Conservation (phyloP, 2,888 invertebrate species). For the Drepanosiphum platanoidis region DNA sequence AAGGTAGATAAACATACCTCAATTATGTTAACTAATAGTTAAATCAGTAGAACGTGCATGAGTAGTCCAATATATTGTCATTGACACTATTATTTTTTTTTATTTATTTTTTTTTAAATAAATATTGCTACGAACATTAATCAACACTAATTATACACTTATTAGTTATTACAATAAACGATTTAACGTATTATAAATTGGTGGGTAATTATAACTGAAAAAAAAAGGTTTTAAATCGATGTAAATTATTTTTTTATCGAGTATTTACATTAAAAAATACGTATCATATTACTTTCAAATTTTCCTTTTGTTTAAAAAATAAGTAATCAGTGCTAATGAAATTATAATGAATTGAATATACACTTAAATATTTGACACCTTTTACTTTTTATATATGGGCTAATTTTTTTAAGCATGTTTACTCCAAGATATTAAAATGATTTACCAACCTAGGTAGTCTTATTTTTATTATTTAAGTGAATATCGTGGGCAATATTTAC, state of each 20-base stretch:
- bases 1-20: background rate
- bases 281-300: background rate
- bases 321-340: too few species aligned
- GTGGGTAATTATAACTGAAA: background rate
- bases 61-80: constrained; percentile 9
- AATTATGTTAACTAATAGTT: constrained; percentile 16
- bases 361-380: too few species aligned
- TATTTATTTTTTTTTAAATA: too few species aligned
- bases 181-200: constrained; percentile 3
- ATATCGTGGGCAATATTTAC: background rate
- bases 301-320: background rate
- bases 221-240: background rate
- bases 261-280: background rate
- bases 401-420: too few species aligned
- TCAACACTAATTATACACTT: constrained; percentile 19
- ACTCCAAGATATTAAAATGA: too few species aligned
- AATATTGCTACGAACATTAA: too few species aligned
- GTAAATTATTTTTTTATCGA: background rate
- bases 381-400: too few species aligned
- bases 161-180: constrained; percentile 19
- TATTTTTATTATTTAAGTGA: background rate
- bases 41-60: background rate
- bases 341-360: too few species aligned
- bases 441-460: too few species aligned
- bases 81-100: too few species aligned